Evolutionary conservation across 2,113 vertebrate species (phyloP).

Genomic region (Vulpes vulpes): DNA sequence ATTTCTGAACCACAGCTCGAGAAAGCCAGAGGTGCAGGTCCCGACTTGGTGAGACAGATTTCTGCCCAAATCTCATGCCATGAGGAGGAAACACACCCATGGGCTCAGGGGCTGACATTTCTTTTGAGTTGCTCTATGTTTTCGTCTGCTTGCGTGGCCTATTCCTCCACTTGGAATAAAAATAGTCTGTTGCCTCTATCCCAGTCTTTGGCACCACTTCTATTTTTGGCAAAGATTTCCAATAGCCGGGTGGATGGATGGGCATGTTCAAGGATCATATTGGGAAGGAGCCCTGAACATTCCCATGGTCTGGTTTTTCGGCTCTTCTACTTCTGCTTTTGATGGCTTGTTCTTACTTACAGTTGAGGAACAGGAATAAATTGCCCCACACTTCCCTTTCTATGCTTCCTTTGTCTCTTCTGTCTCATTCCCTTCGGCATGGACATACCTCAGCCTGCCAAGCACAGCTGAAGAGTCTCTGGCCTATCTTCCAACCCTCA

Average conservation of each 20-base stretch:
- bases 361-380: background rate
- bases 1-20: background rate
- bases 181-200: background rate
- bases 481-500: background rate
- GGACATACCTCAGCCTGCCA: background rate
- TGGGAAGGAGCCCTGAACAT: background rate
- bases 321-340: background rate
- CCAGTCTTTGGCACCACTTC: background rate
- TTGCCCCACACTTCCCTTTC: background rate
- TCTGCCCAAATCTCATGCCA: background rate
- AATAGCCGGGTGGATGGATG: background rate
- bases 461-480: background rate
- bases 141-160: slow-evolving; percentile 1
- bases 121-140: background rate
- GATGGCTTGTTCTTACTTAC: background rate
- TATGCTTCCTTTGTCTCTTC: background rate
- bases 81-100: slow-evolving; percentile 21
- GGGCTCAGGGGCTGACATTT: background rate
- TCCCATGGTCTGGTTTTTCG: background rate
- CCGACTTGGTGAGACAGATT: background rate
- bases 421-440: background rate
- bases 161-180: slow-evolving; percentile 38
- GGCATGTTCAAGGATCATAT: background rate
- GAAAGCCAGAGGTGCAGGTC: background rate
- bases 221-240: slow-evolving; percentile 6